These are phyloP conservation scores for Smittia sp. DNA, from an alignment of 2,888 invertebrate species.

Conservation along the genomic window DNA sequence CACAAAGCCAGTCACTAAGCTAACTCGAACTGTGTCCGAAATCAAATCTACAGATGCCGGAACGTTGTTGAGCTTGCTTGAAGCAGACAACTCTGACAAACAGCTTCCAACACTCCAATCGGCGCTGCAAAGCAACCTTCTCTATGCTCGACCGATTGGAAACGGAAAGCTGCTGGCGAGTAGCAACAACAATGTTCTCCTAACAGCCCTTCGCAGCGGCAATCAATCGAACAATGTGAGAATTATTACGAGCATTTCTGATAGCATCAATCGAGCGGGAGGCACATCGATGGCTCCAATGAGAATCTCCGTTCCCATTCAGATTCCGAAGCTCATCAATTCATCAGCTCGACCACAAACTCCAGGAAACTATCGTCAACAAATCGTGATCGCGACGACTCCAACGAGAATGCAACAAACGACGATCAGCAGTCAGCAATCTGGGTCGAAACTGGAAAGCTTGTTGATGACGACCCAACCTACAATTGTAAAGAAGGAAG, in stretches of 20 bases:
- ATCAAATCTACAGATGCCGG: background rate
- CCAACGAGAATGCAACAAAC: background rate
- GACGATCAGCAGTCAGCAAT: background rate
- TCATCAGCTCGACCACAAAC: constrained; percentile 33
- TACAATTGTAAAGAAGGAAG: background rate
- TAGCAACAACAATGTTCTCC: constrained; percentile 28
- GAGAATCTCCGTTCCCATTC: constrained; percentile 39
- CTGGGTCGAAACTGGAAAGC: constrained; percentile 21
- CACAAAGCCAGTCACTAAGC: background rate
- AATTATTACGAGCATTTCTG: constrained; percentile 29
- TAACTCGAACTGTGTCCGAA: constrained; percentile 15
- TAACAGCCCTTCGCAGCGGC: constrained; percentile 27
- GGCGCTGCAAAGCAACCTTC: constrained; percentile 16
- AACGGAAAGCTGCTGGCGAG: constrained; percentile 37
- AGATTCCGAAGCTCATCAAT: constrained; percentile 35
- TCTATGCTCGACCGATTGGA: constrained; percentile 36
- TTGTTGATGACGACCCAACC: constrained; percentile 11
- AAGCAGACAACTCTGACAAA: constrained; percentile 22
- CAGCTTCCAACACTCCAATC: constrained; percentile 22
- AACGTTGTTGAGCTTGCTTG: background rate
- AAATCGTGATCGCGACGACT: constrained; percentile 34
- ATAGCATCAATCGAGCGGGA: background rate
- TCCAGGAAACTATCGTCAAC: constrained; percentile 22
- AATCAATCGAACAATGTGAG: constrained; percentile 14
- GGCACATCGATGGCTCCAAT: constrained; percentile 31